Conservation (phyloP, 2,888 invertebrate species). For the Operophtera brumata region DNA sequence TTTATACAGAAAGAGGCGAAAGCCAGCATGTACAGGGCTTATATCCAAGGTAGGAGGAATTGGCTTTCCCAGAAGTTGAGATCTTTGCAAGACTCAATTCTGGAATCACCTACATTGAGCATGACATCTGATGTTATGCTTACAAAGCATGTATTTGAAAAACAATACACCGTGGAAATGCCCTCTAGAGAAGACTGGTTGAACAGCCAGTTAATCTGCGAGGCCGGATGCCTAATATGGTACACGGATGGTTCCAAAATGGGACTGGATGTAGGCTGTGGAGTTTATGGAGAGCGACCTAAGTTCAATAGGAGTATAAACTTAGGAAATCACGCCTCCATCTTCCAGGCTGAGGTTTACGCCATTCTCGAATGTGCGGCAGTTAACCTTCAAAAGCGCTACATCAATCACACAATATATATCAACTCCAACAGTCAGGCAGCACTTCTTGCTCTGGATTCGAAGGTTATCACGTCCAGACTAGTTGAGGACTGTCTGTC, state of each 20-base stretch:
- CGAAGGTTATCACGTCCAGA: neutral
- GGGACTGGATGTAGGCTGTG: neutral
- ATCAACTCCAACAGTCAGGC: neutral
- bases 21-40: neutral
- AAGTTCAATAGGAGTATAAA: neutral
- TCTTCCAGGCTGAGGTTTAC: neutral
- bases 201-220: neutral
- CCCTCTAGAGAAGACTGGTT: too few species aligned
- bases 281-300: neutral
- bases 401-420: neutral
- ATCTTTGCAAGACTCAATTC: too few species aligned
- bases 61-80: neutral
- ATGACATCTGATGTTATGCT: neutral
- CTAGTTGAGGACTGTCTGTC: neutral
- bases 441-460: neutral
- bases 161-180: too few species aligned
- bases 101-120: neutral
- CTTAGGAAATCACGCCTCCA: neutral
- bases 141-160: neutral
- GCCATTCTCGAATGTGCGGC: neutral
- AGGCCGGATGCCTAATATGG: neutral
- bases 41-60: neutral
- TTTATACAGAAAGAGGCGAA: too few species aligned
- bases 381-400: neutral
- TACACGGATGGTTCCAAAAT: conserved; percentile 1